Evolutionary conservation across 2,113 vertebrate species (phyloP).

Genomic region (Cnemophilus loriae): DNA sequence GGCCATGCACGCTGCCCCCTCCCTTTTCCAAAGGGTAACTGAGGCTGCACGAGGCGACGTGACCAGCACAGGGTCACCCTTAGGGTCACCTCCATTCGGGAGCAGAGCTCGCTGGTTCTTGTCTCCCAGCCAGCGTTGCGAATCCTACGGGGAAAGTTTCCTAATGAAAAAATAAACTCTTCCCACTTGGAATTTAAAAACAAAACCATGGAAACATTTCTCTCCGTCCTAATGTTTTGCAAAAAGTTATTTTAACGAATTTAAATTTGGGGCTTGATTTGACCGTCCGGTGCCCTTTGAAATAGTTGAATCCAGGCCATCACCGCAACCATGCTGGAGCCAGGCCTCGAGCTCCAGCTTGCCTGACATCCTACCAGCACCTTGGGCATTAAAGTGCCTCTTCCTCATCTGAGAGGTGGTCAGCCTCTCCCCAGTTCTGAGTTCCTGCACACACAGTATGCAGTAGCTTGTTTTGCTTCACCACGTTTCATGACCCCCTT

Average conservation of each 20-base stretch:
- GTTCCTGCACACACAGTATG: not conserved
- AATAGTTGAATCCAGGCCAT: slow-evolving; percentile 50
- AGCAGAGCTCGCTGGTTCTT: not conserved
- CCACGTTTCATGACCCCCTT: not conserved
- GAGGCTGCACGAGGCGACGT: not conserved
- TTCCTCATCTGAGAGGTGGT: not conserved
- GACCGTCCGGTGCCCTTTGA: not conserved
- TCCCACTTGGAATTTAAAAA: slow-evolving; percentile 54
- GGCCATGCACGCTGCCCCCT: not conserved
- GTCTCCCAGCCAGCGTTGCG: not conserved
- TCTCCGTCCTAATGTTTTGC: slow-evolving; percentile 32
- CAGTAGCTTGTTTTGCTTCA: not conserved
- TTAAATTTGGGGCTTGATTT: slow-evolving; percentile 37
- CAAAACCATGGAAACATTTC: slow-evolving; percentile 52
- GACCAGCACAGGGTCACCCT: not conserved
- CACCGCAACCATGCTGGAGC: not conserved
- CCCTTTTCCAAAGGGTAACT: not conserved
- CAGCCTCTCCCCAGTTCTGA: not conserved
- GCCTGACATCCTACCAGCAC: not conserved
- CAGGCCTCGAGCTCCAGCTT: rapidly evolving
- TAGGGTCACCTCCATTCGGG: not conserved
- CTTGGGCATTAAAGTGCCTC: not conserved
- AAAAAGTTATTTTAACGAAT: slow-evolving; percentile 61
- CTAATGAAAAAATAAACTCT: slow-evolving; percentile 57
- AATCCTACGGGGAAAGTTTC: slow-evolving; percentile 43